Evolutionary conservation across 2,797 vertebrate species (phyloP).

Genomic region (Rachycentron canadum): DNA sequence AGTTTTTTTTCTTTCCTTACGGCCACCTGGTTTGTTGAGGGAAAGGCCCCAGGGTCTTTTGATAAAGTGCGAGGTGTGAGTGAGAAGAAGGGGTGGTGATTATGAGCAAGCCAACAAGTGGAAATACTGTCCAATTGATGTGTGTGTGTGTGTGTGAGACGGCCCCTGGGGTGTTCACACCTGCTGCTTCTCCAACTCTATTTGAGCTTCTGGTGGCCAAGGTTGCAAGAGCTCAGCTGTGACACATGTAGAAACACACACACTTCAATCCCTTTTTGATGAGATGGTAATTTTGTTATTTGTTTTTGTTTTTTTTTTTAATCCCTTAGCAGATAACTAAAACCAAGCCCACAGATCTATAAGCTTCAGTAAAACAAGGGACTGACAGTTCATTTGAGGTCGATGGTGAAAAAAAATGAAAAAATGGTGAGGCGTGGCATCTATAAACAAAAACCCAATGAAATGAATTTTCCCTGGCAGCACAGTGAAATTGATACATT

Average conservation of each 20-base stretch:
- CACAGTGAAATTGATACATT: neutral
- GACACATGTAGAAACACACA: conserved; percentile 62
- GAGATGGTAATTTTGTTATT: conserved; percentile 59
- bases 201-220: conserved; percentile 66
- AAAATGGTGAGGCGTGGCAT: neutral
- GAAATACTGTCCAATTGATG: conserved; percentile 58
- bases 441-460: neutral
- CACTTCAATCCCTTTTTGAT: conserved; percentile 78
- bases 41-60: conserved; percentile 58
- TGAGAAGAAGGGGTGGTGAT: conserved; percentile 59
- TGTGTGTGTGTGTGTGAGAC: conserved; percentile 33
- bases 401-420: neutral
- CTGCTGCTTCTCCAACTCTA: conserved; percentile 67
- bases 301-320: too few species aligned
- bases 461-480: neutral
- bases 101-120: conserved; percentile 59
- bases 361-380: neutral
- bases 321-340: conserved; percentile 46
- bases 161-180: conserved; percentile 74
- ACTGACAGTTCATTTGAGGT: neutral
- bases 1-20: conserved; percentile 49
- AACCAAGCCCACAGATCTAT: conserved; percentile 19
- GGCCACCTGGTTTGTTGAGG: conserved; percentile 75
- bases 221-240: conserved; percentile 51
- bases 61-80: conserved; percentile 69